phyloP scores from a whole-genome alignment of 2,113 vertebrate genomes.

The Lagenorhynchus albirostris region DNA sequence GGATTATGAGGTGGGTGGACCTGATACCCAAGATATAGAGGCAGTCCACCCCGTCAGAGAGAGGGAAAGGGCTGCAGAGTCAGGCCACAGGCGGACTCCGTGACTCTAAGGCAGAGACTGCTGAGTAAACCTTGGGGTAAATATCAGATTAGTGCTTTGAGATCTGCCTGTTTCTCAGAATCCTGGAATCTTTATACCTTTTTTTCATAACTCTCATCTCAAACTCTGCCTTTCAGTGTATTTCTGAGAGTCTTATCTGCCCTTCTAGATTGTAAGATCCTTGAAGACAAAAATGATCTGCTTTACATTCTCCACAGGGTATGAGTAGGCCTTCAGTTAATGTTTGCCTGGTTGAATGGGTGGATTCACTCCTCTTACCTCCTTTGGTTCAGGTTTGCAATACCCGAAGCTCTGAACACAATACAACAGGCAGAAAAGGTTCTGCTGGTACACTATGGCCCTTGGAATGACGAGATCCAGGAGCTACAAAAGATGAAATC shows the following conservation, averaged over 20 bases:
- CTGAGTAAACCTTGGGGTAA: not conserved
- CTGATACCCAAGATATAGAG: not conserved
- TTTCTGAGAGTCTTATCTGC: not conserved
- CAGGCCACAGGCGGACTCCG: not conserved
- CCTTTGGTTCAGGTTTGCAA: conserved; percentile 75
- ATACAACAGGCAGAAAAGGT: conserved; percentile 86
- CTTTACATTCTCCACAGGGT: not conserved
- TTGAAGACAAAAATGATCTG: not conserved
- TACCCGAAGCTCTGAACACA: conserved; percentile 82
- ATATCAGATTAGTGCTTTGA: not conserved
- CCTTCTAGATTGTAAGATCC: not conserved
- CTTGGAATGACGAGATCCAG: conserved; percentile 83
- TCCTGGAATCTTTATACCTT: not conserved
- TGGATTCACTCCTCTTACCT: not conserved
- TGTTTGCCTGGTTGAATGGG: not conserved
- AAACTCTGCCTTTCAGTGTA: not conserved
- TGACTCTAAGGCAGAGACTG: not conserved
- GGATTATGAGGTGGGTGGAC: not conserved
- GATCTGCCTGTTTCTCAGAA: not conserved
- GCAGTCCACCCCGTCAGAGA: not conserved
- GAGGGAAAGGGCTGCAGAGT: not conserved
- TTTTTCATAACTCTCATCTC: not conserved
- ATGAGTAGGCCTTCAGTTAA: not conserved
- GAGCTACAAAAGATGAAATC: conserved; percentile 91
- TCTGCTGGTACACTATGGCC: conserved; percentile 86